Evolutionary conservation across 1,140 invertebrate species (phyloP), one percentile per base, ranked within the genome.

Genomic region (Octopus sinensis): DNA sequence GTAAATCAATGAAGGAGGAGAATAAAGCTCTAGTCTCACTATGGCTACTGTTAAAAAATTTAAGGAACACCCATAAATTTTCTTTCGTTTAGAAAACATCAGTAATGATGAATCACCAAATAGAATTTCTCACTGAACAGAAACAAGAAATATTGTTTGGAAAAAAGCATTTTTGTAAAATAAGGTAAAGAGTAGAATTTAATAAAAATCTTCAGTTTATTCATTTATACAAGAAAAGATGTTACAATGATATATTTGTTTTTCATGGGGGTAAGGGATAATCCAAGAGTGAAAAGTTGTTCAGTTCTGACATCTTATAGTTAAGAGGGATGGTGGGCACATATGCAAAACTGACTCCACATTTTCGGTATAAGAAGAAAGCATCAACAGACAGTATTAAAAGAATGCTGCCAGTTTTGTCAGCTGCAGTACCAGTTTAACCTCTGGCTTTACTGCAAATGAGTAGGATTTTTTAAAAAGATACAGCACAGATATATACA

Each of bases 181-280:
- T 43, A 43, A 43, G 30, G 30, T 43, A 43, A 43, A 43, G 30
- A 43, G 30, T 43, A 73, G 9, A 73, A 73, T 73, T 73, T 73
- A 73, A 73, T n/a, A n/a, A 73, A 73, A 73, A 73, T n/a, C 30
- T 23, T 73, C 30, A 12, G 68, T 73, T 73, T 73, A 73, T 73
- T 73, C 30, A 73, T 73, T 62, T 73, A 73, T 73, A 73, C 68
- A 73, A 23, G 68, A 23, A 73, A 73, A 23, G 68, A 73, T 73
- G 68, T 73, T 73, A 73, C 68, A 73, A 73, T 23, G 30, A 23
- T n/a, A 73, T n/a, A 73, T 17, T 73, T 73, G 17, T 73, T 73
- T 73, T 73, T 73, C 13, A 13, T 17, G 17, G 68, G 30, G 30
- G 5, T 13, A 73, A 17, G 13, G 17, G 30, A 73, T 73, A n/a